Evolutionary conservation across 1,140 invertebrate species (phyloP).

Genomic region (Pentalonia nigronervosa): DNA sequence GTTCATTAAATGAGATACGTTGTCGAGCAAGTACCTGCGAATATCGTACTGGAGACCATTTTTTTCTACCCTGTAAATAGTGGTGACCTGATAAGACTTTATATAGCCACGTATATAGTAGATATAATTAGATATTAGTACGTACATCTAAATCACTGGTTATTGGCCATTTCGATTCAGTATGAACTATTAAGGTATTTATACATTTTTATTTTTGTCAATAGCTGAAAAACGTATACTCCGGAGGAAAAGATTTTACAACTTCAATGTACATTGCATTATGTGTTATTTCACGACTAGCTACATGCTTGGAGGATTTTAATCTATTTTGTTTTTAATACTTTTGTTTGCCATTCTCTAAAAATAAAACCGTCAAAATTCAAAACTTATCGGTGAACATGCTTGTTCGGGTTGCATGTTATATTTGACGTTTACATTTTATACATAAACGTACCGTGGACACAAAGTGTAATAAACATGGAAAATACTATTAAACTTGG

Average conservation of each 20-base stretch:
- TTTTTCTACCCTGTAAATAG: no score
- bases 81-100: no score
- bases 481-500: background rate
- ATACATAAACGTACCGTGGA: background rate
- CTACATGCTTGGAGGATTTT: background rate
- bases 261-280: background rate
- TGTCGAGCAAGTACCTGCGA: no score
- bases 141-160: no score
- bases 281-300: background rate
- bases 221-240: background rate
- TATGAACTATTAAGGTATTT: no score
- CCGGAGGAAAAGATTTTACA: background rate
- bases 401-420: background rate
- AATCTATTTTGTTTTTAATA: slow-evolving; percentile 21
- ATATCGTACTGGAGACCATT: no score
- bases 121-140: no score
- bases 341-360: background rate
- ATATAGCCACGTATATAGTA: no score
- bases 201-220: background rate
- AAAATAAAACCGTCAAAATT: slow-evolving; percentile 28
- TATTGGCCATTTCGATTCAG: no score
- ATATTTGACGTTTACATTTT: background rate
- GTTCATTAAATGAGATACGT: no score
- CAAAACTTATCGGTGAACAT: background rate
- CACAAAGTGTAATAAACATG: background rate